phyloP scores from a whole-genome alignment of 1,140 invertebrate species.

The Octopus bimaculoides region DNA sequence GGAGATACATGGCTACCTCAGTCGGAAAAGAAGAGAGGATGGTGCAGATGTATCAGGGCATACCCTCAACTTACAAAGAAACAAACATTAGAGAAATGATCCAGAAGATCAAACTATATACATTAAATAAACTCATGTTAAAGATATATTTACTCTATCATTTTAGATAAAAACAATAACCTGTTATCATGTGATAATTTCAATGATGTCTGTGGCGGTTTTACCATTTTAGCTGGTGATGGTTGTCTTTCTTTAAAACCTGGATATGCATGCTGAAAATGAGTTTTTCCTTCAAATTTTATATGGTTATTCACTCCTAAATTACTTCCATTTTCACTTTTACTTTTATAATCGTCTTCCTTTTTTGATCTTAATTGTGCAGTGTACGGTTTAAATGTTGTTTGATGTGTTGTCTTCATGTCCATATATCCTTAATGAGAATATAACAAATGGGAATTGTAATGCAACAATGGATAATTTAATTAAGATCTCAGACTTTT shows the following conservation, averaged over 20 bases:
- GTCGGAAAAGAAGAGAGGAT: too few species aligned
- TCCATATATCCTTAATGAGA: conserved; percentile 32
- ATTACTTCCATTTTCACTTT: conserved; percentile 31
- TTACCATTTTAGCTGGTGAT: conserved; percentile 33
- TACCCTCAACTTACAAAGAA: too few species aligned
- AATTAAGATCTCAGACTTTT: too few species aligned
- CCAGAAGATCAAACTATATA: too few species aligned
- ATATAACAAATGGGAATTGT: too few species aligned
- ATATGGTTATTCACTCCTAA: conserved; percentile 25
- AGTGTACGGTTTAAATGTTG: conserved; percentile 39
- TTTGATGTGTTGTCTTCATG: conserved; percentile 43
- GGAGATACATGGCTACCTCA: too few species aligned
- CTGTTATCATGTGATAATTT: conserved; percentile 49
- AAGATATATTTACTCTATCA: too few species aligned
- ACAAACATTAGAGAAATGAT: too few species aligned
- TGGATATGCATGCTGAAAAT: conserved; percentile 42
- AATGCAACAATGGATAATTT: too few species aligned
- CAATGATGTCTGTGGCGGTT: conserved; percentile 45
- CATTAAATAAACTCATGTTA: too few species aligned
- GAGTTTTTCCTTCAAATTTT: conserved; percentile 40
- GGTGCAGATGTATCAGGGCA: too few species aligned
- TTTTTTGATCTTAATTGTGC: conserved; percentile 15
- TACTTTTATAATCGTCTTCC: conserved; percentile 33
- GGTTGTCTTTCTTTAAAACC: conserved; percentile 35
- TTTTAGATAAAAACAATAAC: conserved; percentile 26